Conservation (phyloP, 1,140 invertebrate species). For the Acyrthosiphon pisum region DNA sequence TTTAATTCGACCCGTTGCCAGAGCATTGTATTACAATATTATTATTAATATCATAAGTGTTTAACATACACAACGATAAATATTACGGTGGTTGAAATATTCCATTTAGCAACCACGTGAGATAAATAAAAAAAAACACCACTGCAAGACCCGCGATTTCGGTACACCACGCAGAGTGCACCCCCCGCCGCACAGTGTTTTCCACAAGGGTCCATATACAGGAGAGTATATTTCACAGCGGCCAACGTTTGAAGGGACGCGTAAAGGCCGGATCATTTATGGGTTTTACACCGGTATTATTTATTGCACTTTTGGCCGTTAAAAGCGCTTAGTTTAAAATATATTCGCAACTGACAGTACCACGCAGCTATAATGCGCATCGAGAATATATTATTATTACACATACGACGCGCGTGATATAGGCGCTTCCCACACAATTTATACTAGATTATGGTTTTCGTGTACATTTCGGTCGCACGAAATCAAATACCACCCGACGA, state of each 20-base stretch:
- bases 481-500: neutral
- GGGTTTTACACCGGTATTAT: conserved; percentile 33
- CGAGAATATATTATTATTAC: conserved; percentile 15
- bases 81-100: neutral
- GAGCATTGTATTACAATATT: neutral
- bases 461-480: neutral
- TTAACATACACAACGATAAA: neutral
- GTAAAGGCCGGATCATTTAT: conserved; percentile 29
- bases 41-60: neutral
- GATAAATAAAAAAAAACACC: neutral
- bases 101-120: neutral
- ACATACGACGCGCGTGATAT: neutral
- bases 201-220: neutral
- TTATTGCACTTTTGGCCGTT: conserved; percentile 18
- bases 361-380: neutral
- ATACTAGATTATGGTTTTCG: neutral
- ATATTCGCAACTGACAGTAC: conserved; percentile 21
- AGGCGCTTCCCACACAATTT: neutral
- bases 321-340: conserved; percentile 23
- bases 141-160: neutral
- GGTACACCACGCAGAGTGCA: neutral
- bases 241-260: conserved; percentile 23
- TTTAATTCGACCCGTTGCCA: neutral
- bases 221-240: neutral
- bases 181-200: neutral